Evolutionary conservation across 2,888 invertebrate genomes (phyloP).

Genomic region (Mesorhabditis sp.): DNA sequence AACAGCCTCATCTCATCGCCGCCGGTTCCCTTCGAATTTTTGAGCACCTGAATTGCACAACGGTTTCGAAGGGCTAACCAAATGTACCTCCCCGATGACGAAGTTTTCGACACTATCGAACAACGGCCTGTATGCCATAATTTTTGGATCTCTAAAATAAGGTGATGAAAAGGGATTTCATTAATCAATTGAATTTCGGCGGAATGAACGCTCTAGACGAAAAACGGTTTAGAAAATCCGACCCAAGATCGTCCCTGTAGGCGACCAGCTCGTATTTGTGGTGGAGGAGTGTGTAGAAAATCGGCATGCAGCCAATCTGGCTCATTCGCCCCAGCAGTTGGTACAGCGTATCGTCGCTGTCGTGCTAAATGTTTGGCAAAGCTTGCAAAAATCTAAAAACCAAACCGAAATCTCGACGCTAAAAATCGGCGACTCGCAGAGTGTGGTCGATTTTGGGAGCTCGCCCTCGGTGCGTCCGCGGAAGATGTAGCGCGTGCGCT

Average conservation of each 20-base stretch:
- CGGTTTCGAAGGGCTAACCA: too few relatives aligned
- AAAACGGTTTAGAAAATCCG: neutral
- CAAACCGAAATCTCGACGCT: neutral
- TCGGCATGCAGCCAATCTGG: neutral
- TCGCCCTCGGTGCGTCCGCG: neutral
- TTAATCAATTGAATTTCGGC: too few relatives aligned
- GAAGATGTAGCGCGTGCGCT: neutral
- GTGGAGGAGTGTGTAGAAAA: neutral
- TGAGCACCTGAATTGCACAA: neutral
- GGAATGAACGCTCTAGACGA: too few relatives aligned
- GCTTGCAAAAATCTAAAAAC: neutral
- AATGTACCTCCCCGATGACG: too few relatives aligned
- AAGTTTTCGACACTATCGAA: too few relatives aligned
- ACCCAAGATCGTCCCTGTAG: neutral
- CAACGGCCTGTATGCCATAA: too few relatives aligned
- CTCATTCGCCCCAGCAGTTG: neutral
- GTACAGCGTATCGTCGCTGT: neutral
- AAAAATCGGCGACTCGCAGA: neutral
- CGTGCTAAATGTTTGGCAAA: neutral
- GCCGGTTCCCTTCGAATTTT: neutral
- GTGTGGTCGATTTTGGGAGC: neutral
- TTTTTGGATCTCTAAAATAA: too few relatives aligned
- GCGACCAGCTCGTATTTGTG: neutral
- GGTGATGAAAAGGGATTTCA: too few relatives aligned
- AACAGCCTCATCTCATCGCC: neutral